phyloP scores from a whole-genome alignment of 2,113 vertebrate genomes.

The Hemiprocne comata region DNA sequence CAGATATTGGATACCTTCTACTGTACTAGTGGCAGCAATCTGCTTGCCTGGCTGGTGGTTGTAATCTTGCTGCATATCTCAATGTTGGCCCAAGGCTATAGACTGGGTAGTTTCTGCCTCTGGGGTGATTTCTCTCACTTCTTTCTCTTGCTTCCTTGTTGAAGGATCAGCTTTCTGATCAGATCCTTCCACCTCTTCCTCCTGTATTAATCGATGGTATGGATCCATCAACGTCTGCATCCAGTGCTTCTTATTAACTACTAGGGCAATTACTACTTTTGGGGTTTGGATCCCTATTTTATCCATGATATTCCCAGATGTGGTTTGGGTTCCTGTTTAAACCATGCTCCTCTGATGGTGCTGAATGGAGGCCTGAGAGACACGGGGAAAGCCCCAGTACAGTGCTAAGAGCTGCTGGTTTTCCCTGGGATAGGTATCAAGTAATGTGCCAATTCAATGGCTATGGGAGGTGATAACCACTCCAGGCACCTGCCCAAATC shows the following conservation, averaged over 20 bases:
- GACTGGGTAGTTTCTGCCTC: fast-evolving
- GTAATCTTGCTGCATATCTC: not conserved
- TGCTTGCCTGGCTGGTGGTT: not conserved
- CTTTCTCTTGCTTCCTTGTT: not conserved
- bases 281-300: not conserved
- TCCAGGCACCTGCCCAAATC: not conserved
- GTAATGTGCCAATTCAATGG: fast-evolving
- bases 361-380: not conserved
- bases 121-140: not conserved
- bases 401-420: not conserved
- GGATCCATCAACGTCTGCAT: not conserved
- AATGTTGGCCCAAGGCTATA: not conserved
- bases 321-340: not conserved
- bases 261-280: not conserved
- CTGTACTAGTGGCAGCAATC: not conserved
- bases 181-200: not conserved
- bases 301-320: not conserved
- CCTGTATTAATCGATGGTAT: not conserved
- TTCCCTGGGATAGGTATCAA: not conserved
- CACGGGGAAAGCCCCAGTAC: not conserved
- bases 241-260: not conserved
- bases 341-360: not conserved
- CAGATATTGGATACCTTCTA: not conserved
- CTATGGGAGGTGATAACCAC: not conserved
- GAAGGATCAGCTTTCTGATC: not conserved